Evolutionary conservation across 2,113 vertebrate genomes (phyloP).

Genomic region (Aldabrachelys gigantea): DNA sequence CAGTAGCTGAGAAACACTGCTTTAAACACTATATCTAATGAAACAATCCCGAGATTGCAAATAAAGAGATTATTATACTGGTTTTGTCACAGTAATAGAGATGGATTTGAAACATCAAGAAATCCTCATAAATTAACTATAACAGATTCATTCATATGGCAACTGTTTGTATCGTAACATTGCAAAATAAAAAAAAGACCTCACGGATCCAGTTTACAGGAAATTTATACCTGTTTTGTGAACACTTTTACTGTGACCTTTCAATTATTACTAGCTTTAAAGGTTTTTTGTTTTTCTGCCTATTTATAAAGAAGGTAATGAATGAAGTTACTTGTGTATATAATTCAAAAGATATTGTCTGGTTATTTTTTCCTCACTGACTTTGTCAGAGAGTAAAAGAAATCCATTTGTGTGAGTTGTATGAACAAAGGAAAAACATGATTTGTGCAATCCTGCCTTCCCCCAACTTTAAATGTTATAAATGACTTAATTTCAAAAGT

Average conservation of each 20-base stretch:
- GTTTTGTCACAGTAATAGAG: neutral
- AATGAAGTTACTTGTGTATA: constrained; percentile 48
- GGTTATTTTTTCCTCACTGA: constrained; percentile 51
- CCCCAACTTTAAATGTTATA: constrained; percentile 66
- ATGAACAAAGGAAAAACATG: constrained; percentile 44
- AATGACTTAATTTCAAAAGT: constrained; percentile 70
- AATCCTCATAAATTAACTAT: neutral
- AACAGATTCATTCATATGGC: neutral
- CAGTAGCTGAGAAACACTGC: neutral
- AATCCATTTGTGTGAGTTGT: constrained; percentile 30
- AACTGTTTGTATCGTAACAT: neutral
- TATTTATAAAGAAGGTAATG: neutral
- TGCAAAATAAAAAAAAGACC: neutral
- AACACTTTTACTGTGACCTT: fast-evolving
- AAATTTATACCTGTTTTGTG: neutral
- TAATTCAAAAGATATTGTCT: constrained; percentile 56
- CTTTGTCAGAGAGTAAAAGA: constrained; percentile 46
- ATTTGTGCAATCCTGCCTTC: constrained; percentile 61
- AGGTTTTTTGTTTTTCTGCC: neutral
- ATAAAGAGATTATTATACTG: neutral
- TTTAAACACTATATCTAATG: neutral
- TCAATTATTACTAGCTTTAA: neutral
- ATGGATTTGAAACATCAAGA: neutral
- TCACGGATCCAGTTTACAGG: neutral
- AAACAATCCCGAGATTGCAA: neutral